Percentiles rank a stretch among this genome's conserved stretches.
Evolutionary conservation across 2,113 vertebrate species (phyloP).

Genomic region (Cisticola juncidis): DNA sequence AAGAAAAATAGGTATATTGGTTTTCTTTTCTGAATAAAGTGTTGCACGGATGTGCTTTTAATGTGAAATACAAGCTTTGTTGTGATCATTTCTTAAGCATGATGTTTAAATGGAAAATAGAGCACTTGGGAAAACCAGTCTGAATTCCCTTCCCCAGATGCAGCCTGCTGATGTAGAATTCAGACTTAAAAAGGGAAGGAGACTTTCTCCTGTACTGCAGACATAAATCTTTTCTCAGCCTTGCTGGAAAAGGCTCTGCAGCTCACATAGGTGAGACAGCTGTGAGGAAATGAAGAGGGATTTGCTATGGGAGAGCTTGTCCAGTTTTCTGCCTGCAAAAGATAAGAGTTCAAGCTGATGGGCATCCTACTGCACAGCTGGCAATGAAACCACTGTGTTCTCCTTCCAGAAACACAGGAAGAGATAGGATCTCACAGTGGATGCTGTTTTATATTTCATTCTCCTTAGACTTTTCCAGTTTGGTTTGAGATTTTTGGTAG

Average conservation of each 20-base stretch:
- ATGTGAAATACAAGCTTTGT: neutral
- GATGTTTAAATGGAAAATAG: neutral
- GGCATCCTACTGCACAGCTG: neutral
- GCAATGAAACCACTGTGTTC: neutral
- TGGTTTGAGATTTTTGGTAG: neutral
- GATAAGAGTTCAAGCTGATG: neutral
- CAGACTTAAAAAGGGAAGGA: neutral
- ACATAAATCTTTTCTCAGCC: constrained; percentile 19
- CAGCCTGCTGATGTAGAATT: constrained; percentile 4
- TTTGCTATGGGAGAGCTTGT: neutral
- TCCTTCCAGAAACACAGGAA: constrained; percentile 17
- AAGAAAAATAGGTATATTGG: neutral
- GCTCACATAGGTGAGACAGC: constrained; percentile 3
- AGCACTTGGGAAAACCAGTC: neutral
- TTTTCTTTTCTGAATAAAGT: neutral
- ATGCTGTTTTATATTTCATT: neutral
- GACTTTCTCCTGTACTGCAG: neutral
- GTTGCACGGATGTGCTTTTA: neutral
- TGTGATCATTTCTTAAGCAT: neutral
- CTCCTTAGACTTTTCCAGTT: neutral
- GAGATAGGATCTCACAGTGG: neutral
- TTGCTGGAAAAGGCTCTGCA: neutral
- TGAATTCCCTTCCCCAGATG: neutral
- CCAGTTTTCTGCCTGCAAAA: neutral
- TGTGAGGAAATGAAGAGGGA: neutral